A percentile compares a stretch with the other conserved stretches of the same genome.
These are phyloP conservation scores for Monarcha castaneiventris DNA, from an alignment of 2,113 vertebrate genomes.

Conservation along the genomic window DNA sequence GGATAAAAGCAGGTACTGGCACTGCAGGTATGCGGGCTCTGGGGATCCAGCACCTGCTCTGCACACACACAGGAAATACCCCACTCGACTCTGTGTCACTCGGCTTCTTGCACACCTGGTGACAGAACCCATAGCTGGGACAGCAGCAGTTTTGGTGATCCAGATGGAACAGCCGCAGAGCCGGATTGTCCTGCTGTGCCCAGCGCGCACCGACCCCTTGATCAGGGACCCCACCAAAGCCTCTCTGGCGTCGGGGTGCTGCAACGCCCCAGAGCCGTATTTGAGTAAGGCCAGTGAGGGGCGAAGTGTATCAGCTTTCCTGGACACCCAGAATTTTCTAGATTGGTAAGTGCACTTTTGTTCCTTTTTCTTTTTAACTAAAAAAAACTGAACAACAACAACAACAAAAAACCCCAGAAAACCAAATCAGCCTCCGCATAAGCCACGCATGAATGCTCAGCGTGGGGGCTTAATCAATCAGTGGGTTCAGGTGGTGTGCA, in stretches of 20 bases:
- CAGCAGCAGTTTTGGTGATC: neutral
- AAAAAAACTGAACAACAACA: too few species aligned
- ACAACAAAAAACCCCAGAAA: too few species aligned
- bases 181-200: fast-evolving
- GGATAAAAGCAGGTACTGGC: neutral
- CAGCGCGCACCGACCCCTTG: fast-evolving
- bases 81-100: neutral
- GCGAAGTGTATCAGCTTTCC: neutral
- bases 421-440: neutral
- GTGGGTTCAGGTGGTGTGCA: neutral
- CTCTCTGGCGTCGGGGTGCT: fast-evolving
- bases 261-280: fast-evolving
- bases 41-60: neutral
- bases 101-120: neutral
- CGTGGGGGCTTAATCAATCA: neutral
- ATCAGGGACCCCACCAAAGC: neutral
- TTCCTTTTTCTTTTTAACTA: neutral
- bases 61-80: neutral
- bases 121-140: neutral
- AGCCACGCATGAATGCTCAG: neutral
- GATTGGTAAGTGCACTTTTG: neutral
- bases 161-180: neutral
- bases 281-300: neutral
- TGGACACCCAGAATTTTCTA: neutral
- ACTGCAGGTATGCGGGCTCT: neutral